Conservation (phyloP, 2,113 vertebrate genomes). For the Vanacampus margaritifer region DNA sequence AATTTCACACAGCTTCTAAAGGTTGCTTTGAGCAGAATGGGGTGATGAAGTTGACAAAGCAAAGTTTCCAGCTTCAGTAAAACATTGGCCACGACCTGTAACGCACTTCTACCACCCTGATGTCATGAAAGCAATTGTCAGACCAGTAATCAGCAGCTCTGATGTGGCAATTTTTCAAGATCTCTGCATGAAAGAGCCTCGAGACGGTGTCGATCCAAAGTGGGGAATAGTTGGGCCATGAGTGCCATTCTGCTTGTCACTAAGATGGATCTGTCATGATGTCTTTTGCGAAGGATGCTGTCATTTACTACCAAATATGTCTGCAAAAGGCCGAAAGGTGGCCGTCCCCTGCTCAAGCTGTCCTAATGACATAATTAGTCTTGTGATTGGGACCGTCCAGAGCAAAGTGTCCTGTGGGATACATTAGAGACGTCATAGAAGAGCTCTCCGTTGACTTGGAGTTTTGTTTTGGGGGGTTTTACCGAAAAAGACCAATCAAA, state of each 20-base stretch:
- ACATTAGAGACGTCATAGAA: constrained; percentile 68
- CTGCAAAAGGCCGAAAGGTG: constrained; percentile 69
- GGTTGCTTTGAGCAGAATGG: neutral
- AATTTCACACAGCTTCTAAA: neutral
- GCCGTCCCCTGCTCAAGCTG: constrained; percentile 64
- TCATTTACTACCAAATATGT: constrained; percentile 74
- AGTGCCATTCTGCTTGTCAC: constrained; percentile 39
- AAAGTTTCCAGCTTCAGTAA: neutral
- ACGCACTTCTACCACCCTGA: neutral
- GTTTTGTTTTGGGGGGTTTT: neutral
- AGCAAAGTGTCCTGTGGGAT: constrained; percentile 70
- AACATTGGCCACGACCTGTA: neutral
- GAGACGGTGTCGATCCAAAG: neutral
- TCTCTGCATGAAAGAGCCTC: neutral
- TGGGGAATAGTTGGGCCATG: neutral
- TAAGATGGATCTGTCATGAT: constrained; percentile 70
- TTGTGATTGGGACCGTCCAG: constrained; percentile 71
- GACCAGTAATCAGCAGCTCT: neutral
- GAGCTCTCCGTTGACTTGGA: neutral
- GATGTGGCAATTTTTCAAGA: neutral
- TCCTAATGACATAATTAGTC: constrained; percentile 80
- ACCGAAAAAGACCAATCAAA: neutral
- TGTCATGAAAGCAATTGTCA: neutral
- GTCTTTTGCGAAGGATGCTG: constrained; percentile 61
- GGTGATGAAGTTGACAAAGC: neutral